Conservation (phyloP, 2,888 invertebrate species). For the Microdon myrmicae region DNA sequence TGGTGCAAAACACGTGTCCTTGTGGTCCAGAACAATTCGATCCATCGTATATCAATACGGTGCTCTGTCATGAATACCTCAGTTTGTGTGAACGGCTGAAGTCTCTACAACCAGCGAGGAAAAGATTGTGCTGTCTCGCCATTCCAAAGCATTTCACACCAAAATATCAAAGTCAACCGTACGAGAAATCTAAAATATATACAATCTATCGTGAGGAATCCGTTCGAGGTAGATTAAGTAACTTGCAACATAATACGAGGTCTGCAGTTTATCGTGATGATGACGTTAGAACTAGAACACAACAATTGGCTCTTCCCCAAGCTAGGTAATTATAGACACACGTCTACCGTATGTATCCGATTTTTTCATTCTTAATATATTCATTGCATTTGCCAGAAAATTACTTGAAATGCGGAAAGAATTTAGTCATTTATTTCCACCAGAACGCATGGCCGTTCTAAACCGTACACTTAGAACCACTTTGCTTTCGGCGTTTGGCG, state of each 20-base stretch:
- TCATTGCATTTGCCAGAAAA: conserved; percentile 4
- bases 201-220: too few relatives aligned
- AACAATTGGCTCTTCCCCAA: conserved; percentile 60
- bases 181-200: too few relatives aligned
- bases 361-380: conserved; percentile 8
- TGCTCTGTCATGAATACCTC: conserved; percentile 6
- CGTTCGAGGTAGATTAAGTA: too few relatives aligned
- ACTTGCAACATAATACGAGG: too few relatives aligned
- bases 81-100: neutral
- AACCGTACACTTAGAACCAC: conserved; percentile 61
- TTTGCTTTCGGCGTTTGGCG: conserved; percentile 62
- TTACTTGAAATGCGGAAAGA: conserved; percentile 1
- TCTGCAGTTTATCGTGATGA: too few relatives aligned
- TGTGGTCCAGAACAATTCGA: too few relatives aligned
- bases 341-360: neutral
- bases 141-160: conserved; percentile 6
- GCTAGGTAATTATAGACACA: conserved; percentile 54
- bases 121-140: conserved; percentile 14
- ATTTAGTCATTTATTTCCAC: neutral
- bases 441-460: conserved; percentile 52
- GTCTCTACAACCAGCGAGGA: conserved; percentile 11
- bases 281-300: conserved; percentile 62
- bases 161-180: too few relatives aligned
- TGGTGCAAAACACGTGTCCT: too few relatives aligned
- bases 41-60: too few relatives aligned